Evolutionary conservation across 2,113 vertebrate genomes (phyloP).

Genomic region (Myotis davidii): DNA sequence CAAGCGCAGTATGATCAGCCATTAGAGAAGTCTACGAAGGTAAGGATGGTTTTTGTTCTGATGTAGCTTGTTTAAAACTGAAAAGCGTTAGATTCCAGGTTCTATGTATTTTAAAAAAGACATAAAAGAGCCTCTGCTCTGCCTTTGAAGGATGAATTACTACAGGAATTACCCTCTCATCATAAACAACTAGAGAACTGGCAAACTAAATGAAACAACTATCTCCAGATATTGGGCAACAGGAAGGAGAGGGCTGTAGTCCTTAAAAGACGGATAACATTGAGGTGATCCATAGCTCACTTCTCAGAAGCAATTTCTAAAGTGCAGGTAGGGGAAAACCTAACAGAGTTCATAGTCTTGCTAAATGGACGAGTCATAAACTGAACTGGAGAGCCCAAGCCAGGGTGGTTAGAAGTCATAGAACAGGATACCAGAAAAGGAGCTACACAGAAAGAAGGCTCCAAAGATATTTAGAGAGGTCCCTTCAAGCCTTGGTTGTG

Average conservation of each 20-base stretch:
- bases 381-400: not conserved
- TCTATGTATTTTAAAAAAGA: not conserved
- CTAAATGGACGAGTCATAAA: slow-evolving; percentile 23
- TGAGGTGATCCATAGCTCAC: not conserved
- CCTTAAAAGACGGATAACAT: not conserved
- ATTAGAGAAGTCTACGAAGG: slow-evolving; percentile 90
- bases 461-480: not conserved
- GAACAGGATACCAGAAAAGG: not conserved
- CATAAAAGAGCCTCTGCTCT: not conserved
- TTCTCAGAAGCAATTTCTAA: not conserved
- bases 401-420: not conserved
- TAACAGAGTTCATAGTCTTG: not conserved
- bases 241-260: not conserved
- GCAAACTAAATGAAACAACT: not conserved
- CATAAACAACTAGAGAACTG: not conserved
- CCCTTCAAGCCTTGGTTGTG: not conserved
- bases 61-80: not conserved
- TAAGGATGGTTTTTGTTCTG: slow-evolving; percentile 69
- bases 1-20: slow-evolving; percentile 92
- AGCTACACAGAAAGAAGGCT: not conserved
- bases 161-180: not conserved
- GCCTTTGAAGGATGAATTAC: not conserved
- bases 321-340: not conserved
- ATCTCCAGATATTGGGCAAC: not conserved
- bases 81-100: not conserved